These are phyloP conservation scores for Seriola quinqueradiata DNA, from an alignment of 2,113 vertebrate species.

Conservation along the genomic window DNA sequence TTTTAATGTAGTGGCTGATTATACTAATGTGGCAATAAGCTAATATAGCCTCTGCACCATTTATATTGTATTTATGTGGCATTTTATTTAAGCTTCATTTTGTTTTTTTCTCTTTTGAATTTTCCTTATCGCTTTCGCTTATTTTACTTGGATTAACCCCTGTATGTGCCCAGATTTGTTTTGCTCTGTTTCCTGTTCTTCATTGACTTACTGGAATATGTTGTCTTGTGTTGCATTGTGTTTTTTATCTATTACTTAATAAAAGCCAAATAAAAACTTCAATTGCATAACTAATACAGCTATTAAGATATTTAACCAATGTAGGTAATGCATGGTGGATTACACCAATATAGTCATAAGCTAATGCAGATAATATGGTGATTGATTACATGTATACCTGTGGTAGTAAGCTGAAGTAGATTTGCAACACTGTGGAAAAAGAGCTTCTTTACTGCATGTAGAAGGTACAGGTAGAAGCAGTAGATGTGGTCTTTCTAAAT, in stretches of 20 bases:
- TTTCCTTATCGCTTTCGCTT: background rate
- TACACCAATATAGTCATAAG: too few relatives aligned
- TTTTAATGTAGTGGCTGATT: background rate
- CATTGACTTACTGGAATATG: background rate
- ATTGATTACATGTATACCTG: too few relatives aligned
- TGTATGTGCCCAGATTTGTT: background rate
- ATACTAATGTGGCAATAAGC: too few relatives aligned
- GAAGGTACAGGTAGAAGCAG: background rate
- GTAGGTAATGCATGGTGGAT: too few relatives aligned
- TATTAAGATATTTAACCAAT: too few relatives aligned
- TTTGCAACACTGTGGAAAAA: background rate
- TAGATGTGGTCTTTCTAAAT: too few relatives aligned
- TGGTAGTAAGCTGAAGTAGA: background rate
- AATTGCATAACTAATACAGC: too few relatives aligned
- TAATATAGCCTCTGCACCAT: background rate
- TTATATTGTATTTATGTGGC: background rate
- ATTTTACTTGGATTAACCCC: background rate
- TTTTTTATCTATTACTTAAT: background rate
- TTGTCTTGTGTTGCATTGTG: background rate
- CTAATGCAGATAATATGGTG: too few relatives aligned
- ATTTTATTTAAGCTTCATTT: background rate
- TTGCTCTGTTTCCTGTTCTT: background rate
- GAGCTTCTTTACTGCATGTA: background rate
- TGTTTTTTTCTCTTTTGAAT: background rate
- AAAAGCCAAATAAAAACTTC: too few relatives aligned